These are phyloP conservation scores for Geotrupes spiniger DNA, from an alignment of 2,888 invertebrate species.

Conservation along the genomic window DNA sequence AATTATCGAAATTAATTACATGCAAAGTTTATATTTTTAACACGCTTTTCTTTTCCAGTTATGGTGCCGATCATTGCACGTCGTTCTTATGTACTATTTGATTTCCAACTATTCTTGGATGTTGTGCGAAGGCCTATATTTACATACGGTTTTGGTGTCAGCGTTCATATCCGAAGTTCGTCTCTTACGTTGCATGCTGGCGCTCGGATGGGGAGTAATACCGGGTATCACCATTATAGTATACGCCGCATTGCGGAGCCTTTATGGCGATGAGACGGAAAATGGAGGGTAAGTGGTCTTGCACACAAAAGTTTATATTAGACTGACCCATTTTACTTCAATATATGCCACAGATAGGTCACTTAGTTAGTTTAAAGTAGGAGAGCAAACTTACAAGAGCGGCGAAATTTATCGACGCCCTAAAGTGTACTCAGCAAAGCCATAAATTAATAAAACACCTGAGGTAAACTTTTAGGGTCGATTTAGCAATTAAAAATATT, in stretches of 20 bases:
- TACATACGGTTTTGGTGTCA: constrained; percentile 88
- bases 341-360: too few species aligned
- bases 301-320: too few species aligned
- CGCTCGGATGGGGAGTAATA: constrained; percentile 76
- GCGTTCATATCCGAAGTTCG: constrained; percentile 88
- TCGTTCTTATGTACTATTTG: constrained; percentile 81
- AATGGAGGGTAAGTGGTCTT: constrained; percentile 61
- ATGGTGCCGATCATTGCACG: constrained; percentile 80
- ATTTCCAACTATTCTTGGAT: constrained; percentile 96
- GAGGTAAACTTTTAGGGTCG: too few species aligned
- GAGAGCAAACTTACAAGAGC: too few species aligned
- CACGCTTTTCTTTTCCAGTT: constrained; percentile 53
- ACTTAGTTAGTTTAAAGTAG: too few species aligned
- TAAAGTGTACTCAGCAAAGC: too few species aligned
- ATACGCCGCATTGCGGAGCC: constrained; percentile 65
- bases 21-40: not conserved
- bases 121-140: constrained; percentile 91
- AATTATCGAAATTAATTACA: too few species aligned
- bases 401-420: too few species aligned
- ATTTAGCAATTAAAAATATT: too few species aligned
- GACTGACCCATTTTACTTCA: too few species aligned
- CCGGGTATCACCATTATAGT: constrained; percentile 66
- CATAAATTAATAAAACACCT: too few species aligned
- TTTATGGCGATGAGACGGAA: constrained; percentile 52
- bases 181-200: constrained; percentile 77